A percentile compares a stretch with the other conserved stretches of the same genome.
Conservation (phyloP, 2,113 vertebrate species). For the Eptatretus burgeri region DNA sequence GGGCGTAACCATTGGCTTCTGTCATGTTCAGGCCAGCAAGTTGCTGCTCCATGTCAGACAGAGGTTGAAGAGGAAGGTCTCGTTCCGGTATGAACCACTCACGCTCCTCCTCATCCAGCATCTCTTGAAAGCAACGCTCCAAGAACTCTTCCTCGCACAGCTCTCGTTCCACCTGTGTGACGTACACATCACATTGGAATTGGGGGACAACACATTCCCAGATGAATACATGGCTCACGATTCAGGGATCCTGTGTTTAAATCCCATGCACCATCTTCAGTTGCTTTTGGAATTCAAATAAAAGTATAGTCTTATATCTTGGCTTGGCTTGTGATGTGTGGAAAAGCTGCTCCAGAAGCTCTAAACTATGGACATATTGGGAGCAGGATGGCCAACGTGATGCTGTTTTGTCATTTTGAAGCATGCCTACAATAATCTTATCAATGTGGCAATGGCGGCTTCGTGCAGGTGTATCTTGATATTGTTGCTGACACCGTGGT, state of each 20-base stretch:
- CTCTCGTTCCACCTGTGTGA: slow-evolving; percentile 61
- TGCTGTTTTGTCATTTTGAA: too few relatives aligned
- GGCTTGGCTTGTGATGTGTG: slow-evolving; percentile 44
- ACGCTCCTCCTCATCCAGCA: slow-evolving; percentile 86
- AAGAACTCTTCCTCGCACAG: slow-evolving; percentile 84
- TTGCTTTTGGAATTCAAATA: too few relatives aligned
- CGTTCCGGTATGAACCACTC: slow-evolving; percentile 89
- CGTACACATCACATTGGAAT: neutral
- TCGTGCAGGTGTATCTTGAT: too few relatives aligned
- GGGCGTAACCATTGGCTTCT: slow-evolving; percentile 17
- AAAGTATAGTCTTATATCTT: neutral
- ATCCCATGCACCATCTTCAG: neutral
- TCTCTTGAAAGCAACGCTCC: slow-evolving; percentile 91
- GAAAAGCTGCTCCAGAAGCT: too few relatives aligned
- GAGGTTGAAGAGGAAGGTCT: slow-evolving; percentile 40
- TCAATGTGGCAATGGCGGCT: too few relatives aligned
- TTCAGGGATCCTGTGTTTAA: neutral
- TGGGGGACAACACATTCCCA: neutral
- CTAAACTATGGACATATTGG: too few relatives aligned
- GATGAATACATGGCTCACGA: neutral
- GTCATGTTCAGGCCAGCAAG: slow-evolving; percentile 39
- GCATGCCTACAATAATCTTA: too few relatives aligned
- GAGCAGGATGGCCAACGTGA: too few relatives aligned
- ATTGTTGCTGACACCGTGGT: too few relatives aligned
- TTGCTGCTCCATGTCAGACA: slow-evolving; percentile 70